Conservation (phyloP, 2,113 vertebrate species). For the Edolisoma coerulescens region DNA sequence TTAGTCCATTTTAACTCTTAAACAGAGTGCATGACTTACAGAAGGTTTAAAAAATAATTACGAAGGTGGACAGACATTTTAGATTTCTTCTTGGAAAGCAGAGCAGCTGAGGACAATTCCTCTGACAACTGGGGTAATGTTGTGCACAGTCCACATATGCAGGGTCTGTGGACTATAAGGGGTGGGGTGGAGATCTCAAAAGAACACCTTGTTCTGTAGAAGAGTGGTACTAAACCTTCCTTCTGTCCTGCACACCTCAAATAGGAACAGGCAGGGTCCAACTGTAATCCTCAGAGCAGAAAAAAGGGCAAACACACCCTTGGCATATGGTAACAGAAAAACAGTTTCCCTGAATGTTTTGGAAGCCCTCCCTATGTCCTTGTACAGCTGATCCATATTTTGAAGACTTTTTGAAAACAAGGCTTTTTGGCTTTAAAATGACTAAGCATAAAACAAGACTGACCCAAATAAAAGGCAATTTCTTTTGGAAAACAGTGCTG, state of each 20-base stretch:
- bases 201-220: background rate
- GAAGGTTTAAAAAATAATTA: background rate
- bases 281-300: background rate
- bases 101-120: background rate
- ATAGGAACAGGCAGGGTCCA: background rate
- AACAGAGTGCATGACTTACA: background rate
- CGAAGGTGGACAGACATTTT: background rate
- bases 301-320: background rate
- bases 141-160: background rate
- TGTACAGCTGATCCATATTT: background rate
- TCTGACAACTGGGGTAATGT: background rate
- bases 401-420: background rate
- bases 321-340: background rate
- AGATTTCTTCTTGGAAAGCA: background rate
- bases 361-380: background rate
- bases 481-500: background rate
- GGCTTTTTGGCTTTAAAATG: background rate
- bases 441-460: background rate
- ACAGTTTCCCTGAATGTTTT: background rate
- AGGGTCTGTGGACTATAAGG: background rate
- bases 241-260: background rate
- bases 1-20: background rate
- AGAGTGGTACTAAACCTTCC: background rate
- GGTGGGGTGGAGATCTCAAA: background rate
- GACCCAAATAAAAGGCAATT: background rate